Evolutionary conservation across 2,113 vertebrate genomes (phyloP), one percentile per base, ranked within the genome.

Genomic region (Leptocoma aspasia): DNA sequence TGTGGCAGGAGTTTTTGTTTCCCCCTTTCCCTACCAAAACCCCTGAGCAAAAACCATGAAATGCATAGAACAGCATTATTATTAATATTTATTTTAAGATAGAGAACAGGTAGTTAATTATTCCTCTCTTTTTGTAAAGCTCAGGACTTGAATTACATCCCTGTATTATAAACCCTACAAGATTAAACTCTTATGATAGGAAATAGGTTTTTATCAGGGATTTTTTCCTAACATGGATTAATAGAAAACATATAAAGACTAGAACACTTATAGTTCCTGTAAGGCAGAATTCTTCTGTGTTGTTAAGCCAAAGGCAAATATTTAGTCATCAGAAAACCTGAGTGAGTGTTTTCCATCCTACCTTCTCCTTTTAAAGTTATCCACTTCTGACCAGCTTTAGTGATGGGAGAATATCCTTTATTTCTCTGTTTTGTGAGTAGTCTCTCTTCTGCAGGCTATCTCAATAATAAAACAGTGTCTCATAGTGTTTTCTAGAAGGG

Each of bases 21-120:
- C 4, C 15, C 11, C 4, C 13, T 78, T 60, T 42, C 18, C 6
- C 18, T 7, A 33, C 7, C 8, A 78, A 45, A 85, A 86, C 7
- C 0, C 2, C 16, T 2, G 2, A 35, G 2, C n/a, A 8, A 89
- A 35, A 82, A 37, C 1, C 21, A 54, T 11, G 7, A 60, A 79
- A 79, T 60, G 11, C 3, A 8, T 18, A 42, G 15, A 52, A 28
- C 11, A 19, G 1, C 24, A 16, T 50, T 82, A 31, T 41, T 64
- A n/a, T 50, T 61, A 2, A 20, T 6, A 31, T n/a, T n/a, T 37
- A 14, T 52, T 49, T 50, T 77, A 41, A 69, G 13, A 23, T 21
- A 54, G 13, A 50, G 7, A 6, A 50, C 7, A 15, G 10, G 3
- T 31, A 44, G 53, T 54, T 78, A 22, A 50, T 39, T 65, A 12